Percentiles rank a stretch among this genome's conserved stretches.
phyloP scores from a whole-genome alignment of 2,797 vertebrate species.

The Microctenopoma lineatum region DNA sequence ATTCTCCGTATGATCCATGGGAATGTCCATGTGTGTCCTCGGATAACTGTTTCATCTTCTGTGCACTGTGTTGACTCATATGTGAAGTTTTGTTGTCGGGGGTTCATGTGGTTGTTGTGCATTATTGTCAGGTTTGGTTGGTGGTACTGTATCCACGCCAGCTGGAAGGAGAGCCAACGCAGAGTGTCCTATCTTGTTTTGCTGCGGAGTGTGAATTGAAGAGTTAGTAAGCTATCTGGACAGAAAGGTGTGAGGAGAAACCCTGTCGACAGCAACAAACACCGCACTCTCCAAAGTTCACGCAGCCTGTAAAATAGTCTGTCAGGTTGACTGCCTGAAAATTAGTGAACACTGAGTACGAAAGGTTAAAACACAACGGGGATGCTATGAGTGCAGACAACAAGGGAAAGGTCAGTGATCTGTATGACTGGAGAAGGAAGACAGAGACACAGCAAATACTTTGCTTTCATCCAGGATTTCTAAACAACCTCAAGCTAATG shows the following conservation, averaged over 20 bases:
- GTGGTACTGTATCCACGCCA: conserved; percentile 62
- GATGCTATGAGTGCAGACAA: conserved; percentile 11
- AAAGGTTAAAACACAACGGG: conserved; percentile 33
- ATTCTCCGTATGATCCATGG: background rate
- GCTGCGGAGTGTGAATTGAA: conserved; percentile 74
- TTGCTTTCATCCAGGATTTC: conserved; percentile 31
- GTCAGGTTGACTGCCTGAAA: conserved; percentile 17
- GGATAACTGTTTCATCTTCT: conserved; percentile 10
- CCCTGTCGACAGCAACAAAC: conserved; percentile 64
- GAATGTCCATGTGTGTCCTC: background rate
- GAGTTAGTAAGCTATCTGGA: conserved; percentile 73
- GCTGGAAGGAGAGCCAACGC: conserved; percentile 57
- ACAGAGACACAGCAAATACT: conserved; percentile 4
- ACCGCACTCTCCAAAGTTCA: conserved; percentile 62
- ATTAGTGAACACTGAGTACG: conserved; percentile 3
- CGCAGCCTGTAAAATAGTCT: conserved; percentile 32
- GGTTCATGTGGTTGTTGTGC: conserved; percentile 58
- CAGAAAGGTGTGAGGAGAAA: conserved; percentile 74
- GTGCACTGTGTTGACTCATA: background rate
- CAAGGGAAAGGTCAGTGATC: conserved; percentile 41
- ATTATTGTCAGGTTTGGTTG: conserved; percentile 58
- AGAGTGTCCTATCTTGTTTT: conserved; percentile 71
- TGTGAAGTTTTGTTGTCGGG: conserved; percentile 20
- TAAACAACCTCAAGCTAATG: conserved; percentile 31
- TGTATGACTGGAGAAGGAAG: conserved; percentile 33